These are phyloP conservation scores for Nothobranchius furzeri DNA, from an alignment of 2,113 vertebrate genomes.

Conservation along the genomic window DNA sequence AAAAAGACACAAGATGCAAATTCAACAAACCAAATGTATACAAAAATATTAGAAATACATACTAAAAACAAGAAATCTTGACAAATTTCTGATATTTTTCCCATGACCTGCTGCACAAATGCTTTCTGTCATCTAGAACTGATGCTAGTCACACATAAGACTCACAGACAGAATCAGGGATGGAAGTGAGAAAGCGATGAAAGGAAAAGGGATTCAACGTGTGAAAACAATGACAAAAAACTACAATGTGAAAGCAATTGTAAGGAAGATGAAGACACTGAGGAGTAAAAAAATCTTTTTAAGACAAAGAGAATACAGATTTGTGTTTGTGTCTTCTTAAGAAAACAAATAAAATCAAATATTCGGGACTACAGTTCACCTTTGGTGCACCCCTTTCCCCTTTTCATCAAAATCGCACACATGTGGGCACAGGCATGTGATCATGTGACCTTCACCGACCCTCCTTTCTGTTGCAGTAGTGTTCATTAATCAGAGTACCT, in stretches of 20 bases:
- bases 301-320: too few relatives aligned
- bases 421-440: not conserved
- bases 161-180: slow-evolving; percentile 17
- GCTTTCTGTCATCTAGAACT: slow-evolving; percentile 6
- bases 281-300: too few relatives aligned
- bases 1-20: too few relatives aligned
- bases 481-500: slow-evolving; percentile 62
- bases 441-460: slow-evolving; percentile 53
- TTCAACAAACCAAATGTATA: too few relatives aligned
- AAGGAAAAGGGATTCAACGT: slow-evolving; percentile 14
- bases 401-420: slow-evolving; percentile 21
- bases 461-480: slow-evolving; percentile 23
- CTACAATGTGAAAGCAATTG: slow-evolving; percentile 17
- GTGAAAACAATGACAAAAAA: slow-evolving; percentile 3
- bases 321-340: not conserved
- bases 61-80: too few relatives aligned
- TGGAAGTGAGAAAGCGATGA: slow-evolving; percentile 27
- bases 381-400: slow-evolving; percentile 6
- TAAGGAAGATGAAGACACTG: slow-evolving; percentile 15
- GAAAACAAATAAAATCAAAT: not conserved
- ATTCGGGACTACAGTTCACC: slow-evolving; percentile 10
- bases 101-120: not conserved
- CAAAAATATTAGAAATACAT: too few relatives aligned
- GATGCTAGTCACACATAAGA: slow-evolving; percentile 18
- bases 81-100: too few relatives aligned